Evolutionary conservation across 1,140 invertebrate species (phyloP).

Genomic region (Drosophila tristis): DNA sequence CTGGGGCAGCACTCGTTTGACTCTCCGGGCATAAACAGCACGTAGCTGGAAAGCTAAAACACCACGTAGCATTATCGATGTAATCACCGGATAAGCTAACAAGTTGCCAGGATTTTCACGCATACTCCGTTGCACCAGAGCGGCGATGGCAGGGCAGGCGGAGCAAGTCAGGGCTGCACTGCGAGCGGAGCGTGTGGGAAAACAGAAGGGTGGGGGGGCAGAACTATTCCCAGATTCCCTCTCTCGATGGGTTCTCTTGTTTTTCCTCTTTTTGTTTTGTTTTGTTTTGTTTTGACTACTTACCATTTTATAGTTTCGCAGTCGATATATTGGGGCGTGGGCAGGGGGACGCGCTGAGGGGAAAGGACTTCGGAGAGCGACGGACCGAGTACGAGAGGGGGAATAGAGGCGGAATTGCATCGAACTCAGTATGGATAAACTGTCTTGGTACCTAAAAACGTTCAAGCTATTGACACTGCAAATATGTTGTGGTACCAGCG

Average conservation of each 20-base stretch:
- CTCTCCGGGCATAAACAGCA: conserved; percentile 62
- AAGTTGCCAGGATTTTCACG: conserved; percentile 84
- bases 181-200: conserved; percentile 28
- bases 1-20: conserved; percentile 19
- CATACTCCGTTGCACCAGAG: conserved; percentile 53
- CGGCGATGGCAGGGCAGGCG: background rate
- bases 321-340: conserved; percentile 8
- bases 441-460: conserved; percentile 75
- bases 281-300: conserved; percentile 16
- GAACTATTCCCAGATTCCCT: conserved; percentile 31
- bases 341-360: background rate
- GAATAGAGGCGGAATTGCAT: background rate
- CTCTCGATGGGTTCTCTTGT: conserved; percentile 7
- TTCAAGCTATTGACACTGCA: conserved; percentile 73
- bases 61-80: conserved; percentile 84
- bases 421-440: conserved; percentile 75
- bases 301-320: conserved; percentile 58
- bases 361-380: too few species aligned
- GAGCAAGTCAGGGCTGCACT: conserved; percentile 26
- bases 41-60: conserved; percentile 78
- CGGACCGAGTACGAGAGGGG: too few species aligned
- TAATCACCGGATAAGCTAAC: conserved; percentile 84
- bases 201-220: conserved; percentile 36
- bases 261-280: conserved; percentile 9
- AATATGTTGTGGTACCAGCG: conserved; percentile 58